Conservation (phyloP, 2,113 vertebrate genomes). For the Psittacula cyanocephala region DNA sequence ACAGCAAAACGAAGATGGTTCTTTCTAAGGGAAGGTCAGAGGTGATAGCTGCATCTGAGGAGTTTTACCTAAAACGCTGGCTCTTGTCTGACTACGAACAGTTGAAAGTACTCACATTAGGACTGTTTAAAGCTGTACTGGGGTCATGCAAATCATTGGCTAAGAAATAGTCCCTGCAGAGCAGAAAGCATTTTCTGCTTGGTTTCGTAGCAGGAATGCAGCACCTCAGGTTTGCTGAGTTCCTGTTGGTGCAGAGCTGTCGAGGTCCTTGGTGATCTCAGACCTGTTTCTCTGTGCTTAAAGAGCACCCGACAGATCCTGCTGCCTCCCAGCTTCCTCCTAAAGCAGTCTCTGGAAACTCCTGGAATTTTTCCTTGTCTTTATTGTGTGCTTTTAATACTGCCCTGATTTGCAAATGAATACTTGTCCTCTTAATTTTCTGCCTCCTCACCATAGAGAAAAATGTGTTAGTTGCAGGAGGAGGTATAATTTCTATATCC, state of each 20-base stretch:
- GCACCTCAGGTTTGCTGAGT: slow-evolving; percentile 1
- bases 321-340: neutral
- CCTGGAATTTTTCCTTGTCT: neutral
- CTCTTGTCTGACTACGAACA: neutral
- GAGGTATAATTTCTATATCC: neutral
- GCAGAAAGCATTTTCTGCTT: slow-evolving; percentile 24
- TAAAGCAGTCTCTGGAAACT: neutral
- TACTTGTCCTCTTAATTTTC: neutral
- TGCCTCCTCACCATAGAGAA: neutral
- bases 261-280: neutral
- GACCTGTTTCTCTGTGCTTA: neutral
- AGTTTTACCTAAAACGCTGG: neutral
- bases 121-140: neutral
- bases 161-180: neutral
- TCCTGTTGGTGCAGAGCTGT: neutral
- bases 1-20: neutral
- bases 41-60: neutral
- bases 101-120: neutral
- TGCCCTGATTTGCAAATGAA: neutral
- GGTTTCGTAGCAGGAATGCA: neutral
- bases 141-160: neutral
- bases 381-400: neutral
- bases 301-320: neutral
- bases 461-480: neutral
- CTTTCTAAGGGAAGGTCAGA: neutral